Evolutionary conservation across 1,140 invertebrate species (phyloP), one percentile per base, ranked within the genome.

Genomic region (Asbolus verrucosus): DNA sequence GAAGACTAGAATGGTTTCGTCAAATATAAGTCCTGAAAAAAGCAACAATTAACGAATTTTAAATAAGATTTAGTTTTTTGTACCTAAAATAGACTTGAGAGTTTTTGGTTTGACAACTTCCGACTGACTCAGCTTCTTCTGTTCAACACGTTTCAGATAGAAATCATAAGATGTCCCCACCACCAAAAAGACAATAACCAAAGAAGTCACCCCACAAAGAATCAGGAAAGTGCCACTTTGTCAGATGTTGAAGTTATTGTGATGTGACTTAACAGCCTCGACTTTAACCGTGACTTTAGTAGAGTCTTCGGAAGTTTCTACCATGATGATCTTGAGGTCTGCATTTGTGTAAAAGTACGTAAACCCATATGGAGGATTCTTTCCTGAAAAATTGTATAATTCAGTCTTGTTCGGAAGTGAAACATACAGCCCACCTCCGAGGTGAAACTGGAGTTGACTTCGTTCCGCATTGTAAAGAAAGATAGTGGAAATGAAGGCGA

Each of bases 1-100:
- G 80, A 94, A 94, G 3, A 92, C 91, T 6, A 94, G 82, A n/a
- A 94, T 76, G 16, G 93, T 79, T 74, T 93, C 90, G 27, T 75
- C 79, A 6, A 80, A 8, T 33, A 81, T 71, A 9, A 76, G 61
- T 36, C 72, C 78, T n/a, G n/a, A n/a, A n/a, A n/a, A n/a, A n/a
- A n/a, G n/a, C n/a, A n/a, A n/a, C n/a, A n/a, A n/a, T n/a, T n/a
- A n/a, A n/a, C n/a, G n/a, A n/a, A n/a, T n/a, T n/a, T n/a, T n/a
- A n/a, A n/a, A n/a, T n/a, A n/a, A n/a, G n/a, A n/a, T n/a, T n/a
- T n/a, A n/a, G n/a, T n/a, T n/a, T n/a, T n/a, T n/a, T n/a, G n/a
- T n/a, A n/a, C n/a, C n/a, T 79, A 59, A 50, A 80, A 27, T 27
- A 4, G 24, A 27, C 24, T 27, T 27, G 24, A 4, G 8, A 27